Evolutionary conservation across 2,888 invertebrate species (phyloP).

Genomic region (Helleia helle): DNA sequence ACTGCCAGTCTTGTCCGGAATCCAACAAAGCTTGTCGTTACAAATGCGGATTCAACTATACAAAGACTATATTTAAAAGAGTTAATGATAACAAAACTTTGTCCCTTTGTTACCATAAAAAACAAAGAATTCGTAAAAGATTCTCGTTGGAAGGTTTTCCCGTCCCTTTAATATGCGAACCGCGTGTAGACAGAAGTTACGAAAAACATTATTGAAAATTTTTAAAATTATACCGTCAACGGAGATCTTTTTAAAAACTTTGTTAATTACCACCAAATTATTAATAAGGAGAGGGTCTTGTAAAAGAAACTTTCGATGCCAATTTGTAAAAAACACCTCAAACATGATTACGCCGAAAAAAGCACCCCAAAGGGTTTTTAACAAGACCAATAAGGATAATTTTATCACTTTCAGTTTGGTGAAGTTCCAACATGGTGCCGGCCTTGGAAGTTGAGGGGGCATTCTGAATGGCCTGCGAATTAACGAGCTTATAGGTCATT

Average conservation of each 20-base stretch:
- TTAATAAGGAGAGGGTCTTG: not conserved
- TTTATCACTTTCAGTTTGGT: not conserved
- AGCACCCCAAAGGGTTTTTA: conserved; percentile 1
- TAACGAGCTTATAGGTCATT: no score
- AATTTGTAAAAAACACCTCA: conserved; percentile 5
- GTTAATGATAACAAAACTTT: no score
- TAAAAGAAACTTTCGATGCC: not conserved
- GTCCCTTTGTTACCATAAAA: no score
- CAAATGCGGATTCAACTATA: no score
- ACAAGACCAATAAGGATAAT: not conserved
- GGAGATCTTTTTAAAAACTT: not conserved
- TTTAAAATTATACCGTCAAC: no score
- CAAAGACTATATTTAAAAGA: no score
- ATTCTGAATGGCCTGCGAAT: no score
- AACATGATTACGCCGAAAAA: not conserved
- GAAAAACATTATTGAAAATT: conserved; percentile 1
- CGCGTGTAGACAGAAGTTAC: not conserved
- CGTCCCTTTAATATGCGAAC: not conserved
- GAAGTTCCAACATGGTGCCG: not conserved
- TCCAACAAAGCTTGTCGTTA: no score
- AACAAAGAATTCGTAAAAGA: no score
- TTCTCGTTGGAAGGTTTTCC: no score
- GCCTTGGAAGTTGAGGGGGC: no score
- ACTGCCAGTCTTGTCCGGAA: no score
- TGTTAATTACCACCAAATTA: conserved; percentile 4